phyloP scores from a whole-genome alignment of 2,797 vertebrate genomes.

The Hydrophis major region DNA sequence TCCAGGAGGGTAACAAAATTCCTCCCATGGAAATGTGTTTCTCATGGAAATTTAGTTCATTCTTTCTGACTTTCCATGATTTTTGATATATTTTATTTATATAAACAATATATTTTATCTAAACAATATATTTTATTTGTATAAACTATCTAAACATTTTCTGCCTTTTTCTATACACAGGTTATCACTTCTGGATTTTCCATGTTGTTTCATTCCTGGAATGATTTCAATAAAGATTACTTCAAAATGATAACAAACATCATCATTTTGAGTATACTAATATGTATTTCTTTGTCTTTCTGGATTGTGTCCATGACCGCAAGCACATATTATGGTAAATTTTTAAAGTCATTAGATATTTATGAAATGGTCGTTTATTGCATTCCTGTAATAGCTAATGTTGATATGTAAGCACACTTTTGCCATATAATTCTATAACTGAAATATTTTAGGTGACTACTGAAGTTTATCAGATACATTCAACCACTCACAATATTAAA shows the following conservation, averaged over 20 bases:
- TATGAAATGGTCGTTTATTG: slow-evolving; percentile 4
- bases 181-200: slow-evolving; percentile 49
- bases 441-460: neutral
- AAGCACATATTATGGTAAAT: slow-evolving; percentile 87
- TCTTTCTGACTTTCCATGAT: neutral
- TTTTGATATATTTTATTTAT: neutral
- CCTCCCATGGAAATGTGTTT: neutral
- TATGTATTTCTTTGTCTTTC: slow-evolving; percentile 87
- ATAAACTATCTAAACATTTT: neutral
- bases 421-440: neutral
- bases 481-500: neutral
- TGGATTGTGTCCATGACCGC: slow-evolving; percentile 90
- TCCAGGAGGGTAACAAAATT: neutral
- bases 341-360: slow-evolving; percentile 4
- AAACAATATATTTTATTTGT: neutral
- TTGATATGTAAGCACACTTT: neutral
- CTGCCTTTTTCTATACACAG: slow-evolving; percentile 35
- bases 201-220: slow-evolving; percentile 55
- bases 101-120: neutral
- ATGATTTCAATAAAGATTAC: slow-evolving; percentile 74
- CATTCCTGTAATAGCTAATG: neutral
- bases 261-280: slow-evolving; percentile 82
- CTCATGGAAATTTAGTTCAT: neutral
- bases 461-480: neutral
- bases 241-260: slow-evolving; percentile 91